Evolutionary conservation across 2,888 invertebrate species (phyloP), one percentile per base, ranked within the genome.

Genomic region (Polylopha cassiicola): DNA sequence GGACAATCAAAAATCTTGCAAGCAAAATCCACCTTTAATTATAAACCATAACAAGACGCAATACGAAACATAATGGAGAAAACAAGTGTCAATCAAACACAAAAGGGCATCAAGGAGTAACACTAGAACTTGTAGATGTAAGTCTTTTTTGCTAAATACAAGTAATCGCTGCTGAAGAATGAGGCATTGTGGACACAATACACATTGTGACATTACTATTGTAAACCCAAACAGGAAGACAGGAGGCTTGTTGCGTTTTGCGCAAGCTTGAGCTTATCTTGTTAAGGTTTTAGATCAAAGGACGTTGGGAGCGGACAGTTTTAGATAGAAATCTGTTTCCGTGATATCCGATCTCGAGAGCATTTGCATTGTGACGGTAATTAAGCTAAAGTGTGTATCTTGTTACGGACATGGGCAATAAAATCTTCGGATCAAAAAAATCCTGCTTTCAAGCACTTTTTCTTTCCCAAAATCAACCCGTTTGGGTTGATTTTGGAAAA

Each of bases 81-180:
- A 11, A 10, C 27, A 48, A 39, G 48, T 34, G 48, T 44, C 44
- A 51, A 54, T 55, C 46, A 53, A 46, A 45, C 48, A 43, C 49
- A 71, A 67, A 75, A 75, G 63, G 56, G 57, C 51, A 58, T 56
- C 56, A 61, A 59, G 43, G 48, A 52, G 76, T 74, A 79, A 81
- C 77, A 80, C 72, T 78, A 77, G 77, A 78, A 76, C 74, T 75
- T 79, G 77, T 70, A 53, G 64, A 62, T 62, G 68, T 63, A 61
- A 61, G 47, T 59, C 62, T 66, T 67, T 67, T 65, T 63, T 46
- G 53, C 51, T 47, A 46, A 47, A 55, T 61, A 57, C 46, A 49
- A 46, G 48, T 58, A 58, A 51, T 48, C 46, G 50, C 57, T 62
- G 69, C 65, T 63, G 47, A 52, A 39, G 29, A 30, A 48, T 43